Conservation (phyloP, 2,888 invertebrate species). For the Punctoribates punctum region DNA sequence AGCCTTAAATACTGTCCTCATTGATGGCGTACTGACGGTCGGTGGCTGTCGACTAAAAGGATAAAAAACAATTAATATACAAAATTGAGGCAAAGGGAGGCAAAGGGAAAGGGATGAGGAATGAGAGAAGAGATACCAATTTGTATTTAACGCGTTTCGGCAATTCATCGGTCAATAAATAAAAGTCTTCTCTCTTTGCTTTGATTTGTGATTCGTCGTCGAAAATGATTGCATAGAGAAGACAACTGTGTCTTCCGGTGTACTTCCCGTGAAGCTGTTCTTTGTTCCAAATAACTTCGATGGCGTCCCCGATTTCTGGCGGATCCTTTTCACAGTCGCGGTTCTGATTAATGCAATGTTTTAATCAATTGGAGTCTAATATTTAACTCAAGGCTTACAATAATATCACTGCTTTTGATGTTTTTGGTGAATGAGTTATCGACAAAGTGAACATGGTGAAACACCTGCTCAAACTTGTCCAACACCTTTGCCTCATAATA, state of each 20-base stretch:
- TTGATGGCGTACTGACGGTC: neutral
- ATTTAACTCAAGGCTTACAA: conserved; percentile 53
- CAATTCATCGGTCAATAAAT: conserved; percentile 59
- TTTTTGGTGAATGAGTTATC: conserved; percentile 62
- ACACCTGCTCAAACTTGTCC: conserved; percentile 56
- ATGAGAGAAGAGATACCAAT: conserved; percentile 45
- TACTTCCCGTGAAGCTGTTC: conserved; percentile 55
- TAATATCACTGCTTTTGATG: conserved; percentile 60
- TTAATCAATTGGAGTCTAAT: conserved; percentile 24
- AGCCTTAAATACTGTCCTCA: neutral
- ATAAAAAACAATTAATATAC: neutral
- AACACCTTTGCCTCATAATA: conserved; percentile 61
- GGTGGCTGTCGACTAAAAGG: neutral
- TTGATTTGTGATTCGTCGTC: conserved; percentile 56
- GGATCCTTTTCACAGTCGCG: conserved; percentile 51
- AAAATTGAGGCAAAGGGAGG: neutral
- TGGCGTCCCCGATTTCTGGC: conserved; percentile 56
- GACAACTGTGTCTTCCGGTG: conserved; percentile 41
- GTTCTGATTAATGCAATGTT: conserved; percentile 33
- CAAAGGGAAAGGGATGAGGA: too few relatives aligned
- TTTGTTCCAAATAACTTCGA: conserved; percentile 60
- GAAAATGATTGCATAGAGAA: conserved; percentile 52
- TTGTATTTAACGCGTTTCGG: conserved; percentile 60
- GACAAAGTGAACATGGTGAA: conserved; percentile 63
- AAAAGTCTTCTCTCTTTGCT: conserved; percentile 59